Percentiles rank a stretch among this genome's conserved stretches.
These are phyloP conservation scores for Eubucco bourcierii DNA, from an alignment of 2,113 vertebrate genomes.

Conservation along the genomic window DNA sequence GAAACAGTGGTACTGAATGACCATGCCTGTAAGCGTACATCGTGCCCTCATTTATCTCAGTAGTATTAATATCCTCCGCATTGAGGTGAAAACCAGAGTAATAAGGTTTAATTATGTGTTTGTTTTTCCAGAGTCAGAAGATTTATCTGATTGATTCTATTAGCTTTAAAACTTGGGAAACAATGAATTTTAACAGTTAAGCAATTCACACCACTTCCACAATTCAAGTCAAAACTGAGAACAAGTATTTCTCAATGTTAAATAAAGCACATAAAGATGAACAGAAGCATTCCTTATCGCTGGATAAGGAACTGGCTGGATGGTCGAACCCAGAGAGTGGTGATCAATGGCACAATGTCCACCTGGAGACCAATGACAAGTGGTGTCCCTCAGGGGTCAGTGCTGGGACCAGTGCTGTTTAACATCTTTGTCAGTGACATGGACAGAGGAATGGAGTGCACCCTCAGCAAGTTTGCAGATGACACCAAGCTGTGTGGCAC, in stretches of 20 bases:
- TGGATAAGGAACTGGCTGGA: no score
- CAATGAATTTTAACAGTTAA: neutral
- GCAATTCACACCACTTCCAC: neutral
- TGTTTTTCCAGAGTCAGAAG: neutral
- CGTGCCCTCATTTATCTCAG: rapidly evolving
- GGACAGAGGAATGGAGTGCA: no score
- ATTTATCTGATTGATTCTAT: neutral
- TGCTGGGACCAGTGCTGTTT: no score
- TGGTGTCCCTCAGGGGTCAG: no score
- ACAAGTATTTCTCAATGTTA: neutral
- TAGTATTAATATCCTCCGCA: neutral
- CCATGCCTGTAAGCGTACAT: rapidly evolving
- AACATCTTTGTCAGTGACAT: no score
- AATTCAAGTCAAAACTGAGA: neutral
- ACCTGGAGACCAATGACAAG: no score
- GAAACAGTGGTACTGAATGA: neutral
- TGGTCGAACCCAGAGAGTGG: no score
- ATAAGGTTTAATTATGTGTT: neutral
- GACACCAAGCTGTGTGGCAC: no score
- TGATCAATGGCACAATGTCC: no score
- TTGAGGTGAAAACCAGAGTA: neutral
- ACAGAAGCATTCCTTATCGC: no score
- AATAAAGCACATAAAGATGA: neutral
- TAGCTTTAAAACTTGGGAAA: neutral
- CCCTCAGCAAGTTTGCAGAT: no score